Evolutionary conservation across 2,113 vertebrate genomes (phyloP).

Genomic region (Cebus imitator): DNA sequence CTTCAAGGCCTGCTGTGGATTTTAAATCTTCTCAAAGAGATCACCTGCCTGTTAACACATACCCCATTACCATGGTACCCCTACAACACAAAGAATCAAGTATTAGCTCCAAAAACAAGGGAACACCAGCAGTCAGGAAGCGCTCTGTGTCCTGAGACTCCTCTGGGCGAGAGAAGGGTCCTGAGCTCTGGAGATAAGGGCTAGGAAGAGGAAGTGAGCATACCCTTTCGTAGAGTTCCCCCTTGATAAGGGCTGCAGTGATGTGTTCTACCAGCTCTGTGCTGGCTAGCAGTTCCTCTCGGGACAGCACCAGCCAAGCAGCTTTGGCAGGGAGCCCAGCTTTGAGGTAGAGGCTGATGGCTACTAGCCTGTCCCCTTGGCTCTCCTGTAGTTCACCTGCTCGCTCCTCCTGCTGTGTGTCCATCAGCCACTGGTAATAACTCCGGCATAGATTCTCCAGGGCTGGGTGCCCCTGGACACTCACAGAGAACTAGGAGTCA

Average conservation of each 20-base stretch:
- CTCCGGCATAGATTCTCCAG: no score
- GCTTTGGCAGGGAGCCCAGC: conserved; percentile 96
- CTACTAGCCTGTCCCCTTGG: conserved; percentile 90
- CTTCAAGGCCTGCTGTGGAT: conserved; percentile 91
- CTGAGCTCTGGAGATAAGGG: neutral
- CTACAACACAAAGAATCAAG: neutral
- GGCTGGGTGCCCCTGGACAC: no score
- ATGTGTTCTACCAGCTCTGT: conserved; percentile 87
- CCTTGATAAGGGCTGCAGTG: conserved; percentile 89
- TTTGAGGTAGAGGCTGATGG: conserved; percentile 92
- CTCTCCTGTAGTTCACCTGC: conserved; percentile 94
- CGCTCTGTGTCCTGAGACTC: neutral
- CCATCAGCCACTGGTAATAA: conserved; percentile 25
- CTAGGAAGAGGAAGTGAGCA: neutral
- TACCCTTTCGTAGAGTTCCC: conserved; percentile 96
- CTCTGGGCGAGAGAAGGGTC: neutral
- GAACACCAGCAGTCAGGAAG: neutral
- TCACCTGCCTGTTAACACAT: conserved; percentile 91
- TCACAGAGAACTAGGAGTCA: no score
- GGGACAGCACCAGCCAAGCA: conserved; percentile 88
- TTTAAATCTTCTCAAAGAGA: conserved; percentile 91
- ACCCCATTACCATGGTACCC: neutral
- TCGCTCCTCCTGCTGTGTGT: conserved; percentile 94
- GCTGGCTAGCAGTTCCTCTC: conserved; percentile 86
- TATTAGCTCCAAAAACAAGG: neutral